Evolutionary conservation across 1,140 invertebrate genomes (phyloP).

Genomic region (Cherax destructor): DNA sequence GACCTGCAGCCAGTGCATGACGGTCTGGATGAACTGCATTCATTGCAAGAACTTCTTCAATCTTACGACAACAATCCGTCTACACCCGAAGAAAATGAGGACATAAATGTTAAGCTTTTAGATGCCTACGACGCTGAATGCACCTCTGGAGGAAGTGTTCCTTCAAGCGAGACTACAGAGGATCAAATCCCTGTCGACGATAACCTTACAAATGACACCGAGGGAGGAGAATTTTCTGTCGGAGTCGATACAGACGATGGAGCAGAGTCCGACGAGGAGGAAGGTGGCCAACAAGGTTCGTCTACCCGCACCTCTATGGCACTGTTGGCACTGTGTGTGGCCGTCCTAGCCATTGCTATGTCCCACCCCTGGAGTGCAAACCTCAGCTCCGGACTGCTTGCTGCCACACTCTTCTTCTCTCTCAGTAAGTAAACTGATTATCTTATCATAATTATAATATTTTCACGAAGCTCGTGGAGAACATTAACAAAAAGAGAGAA

Average conservation of each 20-base stretch:
- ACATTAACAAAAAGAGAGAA: too few species aligned
- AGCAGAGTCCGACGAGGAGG: background rate
- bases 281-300: background rate
- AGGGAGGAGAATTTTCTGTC: background rate
- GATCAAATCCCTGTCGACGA: background rate
- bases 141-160: background rate
- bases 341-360: conserved; percentile 7
- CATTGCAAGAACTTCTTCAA: background rate
- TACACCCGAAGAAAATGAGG: background rate
- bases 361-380: conserved; percentile 31
- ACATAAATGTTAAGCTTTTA: too few species aligned
- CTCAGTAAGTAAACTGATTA: conserved; percentile 5
- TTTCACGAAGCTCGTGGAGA: too few species aligned
- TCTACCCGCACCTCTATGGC: background rate
- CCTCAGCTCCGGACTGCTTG: conserved; percentile 34
- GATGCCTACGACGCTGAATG: background rate
- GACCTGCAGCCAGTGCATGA: background rate
- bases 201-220: background rate
- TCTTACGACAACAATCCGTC: background rate
- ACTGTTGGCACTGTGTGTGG: background rate
- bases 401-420: conserved; percentile 24
- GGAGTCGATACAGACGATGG: background rate
- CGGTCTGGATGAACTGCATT: background rate
- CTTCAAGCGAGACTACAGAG: background rate
- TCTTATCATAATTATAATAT: too few species aligned